phyloP scores from a whole-genome alignment of 1,140 invertebrate species.

The Atopsyche davidsoni region DNA sequence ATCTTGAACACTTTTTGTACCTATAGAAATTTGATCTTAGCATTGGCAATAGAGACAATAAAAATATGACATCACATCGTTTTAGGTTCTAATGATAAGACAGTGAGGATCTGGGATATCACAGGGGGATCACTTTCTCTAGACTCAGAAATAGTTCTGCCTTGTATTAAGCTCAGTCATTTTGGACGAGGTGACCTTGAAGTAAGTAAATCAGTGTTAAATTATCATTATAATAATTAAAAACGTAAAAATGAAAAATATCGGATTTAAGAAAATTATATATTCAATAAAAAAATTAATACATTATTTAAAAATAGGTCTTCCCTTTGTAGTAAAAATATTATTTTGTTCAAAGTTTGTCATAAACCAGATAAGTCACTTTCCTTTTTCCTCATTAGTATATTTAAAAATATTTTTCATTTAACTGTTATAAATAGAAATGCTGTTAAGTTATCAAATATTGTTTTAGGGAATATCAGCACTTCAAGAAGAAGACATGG shows the following conservation, averaged over 20 bases:
- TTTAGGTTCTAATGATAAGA: constrained; percentile 68
- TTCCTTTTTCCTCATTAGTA: too few relatives aligned
- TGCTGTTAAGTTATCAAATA: background rate
- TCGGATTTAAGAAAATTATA: too few relatives aligned
- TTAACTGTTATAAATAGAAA: background rate
- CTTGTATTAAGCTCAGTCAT: constrained; percentile 15
- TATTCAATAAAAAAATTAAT: too few relatives aligned
- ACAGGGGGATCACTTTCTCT: constrained; percentile 40
- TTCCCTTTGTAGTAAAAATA: too few relatives aligned
- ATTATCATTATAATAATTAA: too few relatives aligned
- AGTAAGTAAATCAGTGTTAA: constrained; percentile 14
- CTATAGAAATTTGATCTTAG: too few relatives aligned
- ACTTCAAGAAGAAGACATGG: constrained; percentile 41
- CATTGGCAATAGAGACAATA: too few relatives aligned
- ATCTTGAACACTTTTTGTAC: too few relatives aligned
- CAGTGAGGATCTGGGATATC: constrained; percentile 60
- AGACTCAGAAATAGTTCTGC: constrained; percentile 44
- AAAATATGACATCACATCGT: too few relatives aligned
- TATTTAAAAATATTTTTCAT: background rate
- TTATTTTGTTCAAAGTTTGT: constrained; percentile 8
- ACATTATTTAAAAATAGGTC: too few relatives aligned
- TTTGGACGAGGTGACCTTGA: constrained; percentile 24
- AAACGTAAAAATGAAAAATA: too few relatives aligned
- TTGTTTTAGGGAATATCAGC: constrained; percentile 22
- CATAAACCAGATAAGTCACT: constrained; percentile 23